Evolutionary conservation across 2,113 vertebrate genomes (phyloP).

Genomic region (Microcebus lehilahytsara): DNA sequence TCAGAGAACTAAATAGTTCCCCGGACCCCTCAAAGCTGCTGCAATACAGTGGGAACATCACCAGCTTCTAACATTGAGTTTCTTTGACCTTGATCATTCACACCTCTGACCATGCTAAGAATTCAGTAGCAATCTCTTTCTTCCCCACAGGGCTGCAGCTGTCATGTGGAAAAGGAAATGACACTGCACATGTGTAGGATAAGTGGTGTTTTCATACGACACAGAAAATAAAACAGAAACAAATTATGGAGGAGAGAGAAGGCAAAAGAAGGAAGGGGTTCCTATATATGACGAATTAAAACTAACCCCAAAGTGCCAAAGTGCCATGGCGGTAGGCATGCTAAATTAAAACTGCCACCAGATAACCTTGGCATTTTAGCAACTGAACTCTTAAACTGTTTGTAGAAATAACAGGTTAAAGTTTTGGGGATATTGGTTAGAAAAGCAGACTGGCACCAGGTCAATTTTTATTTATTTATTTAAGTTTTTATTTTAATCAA

Average conservation of each 20-base stretch:
- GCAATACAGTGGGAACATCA: rapidly evolving
- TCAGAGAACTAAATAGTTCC: neutral
- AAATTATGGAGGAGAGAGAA: neutral
- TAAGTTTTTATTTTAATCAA: neutral
- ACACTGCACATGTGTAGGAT: neutral
- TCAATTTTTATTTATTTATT: neutral
- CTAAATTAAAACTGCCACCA: neutral
- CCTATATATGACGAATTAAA: neutral
- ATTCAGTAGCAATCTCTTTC: neutral
- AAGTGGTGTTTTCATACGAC: neutral
- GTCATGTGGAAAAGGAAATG: neutral
- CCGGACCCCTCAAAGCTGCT: neutral
- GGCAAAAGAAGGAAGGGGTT: neutral
- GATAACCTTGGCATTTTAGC: neutral
- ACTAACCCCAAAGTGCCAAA: neutral
- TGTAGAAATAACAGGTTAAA: neutral
- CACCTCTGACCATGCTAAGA: neutral
- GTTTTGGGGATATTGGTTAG: neutral
- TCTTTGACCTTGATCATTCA: neutral
- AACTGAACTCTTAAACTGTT: neutral
- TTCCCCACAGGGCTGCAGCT: neutral
- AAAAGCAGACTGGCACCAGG: neutral
- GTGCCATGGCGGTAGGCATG: neutral
- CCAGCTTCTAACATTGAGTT: neutral
- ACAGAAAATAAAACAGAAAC: neutral